phyloP scores from a whole-genome alignment of 2,888 invertebrate species.

The Ceriagrion tenellum region DNA sequence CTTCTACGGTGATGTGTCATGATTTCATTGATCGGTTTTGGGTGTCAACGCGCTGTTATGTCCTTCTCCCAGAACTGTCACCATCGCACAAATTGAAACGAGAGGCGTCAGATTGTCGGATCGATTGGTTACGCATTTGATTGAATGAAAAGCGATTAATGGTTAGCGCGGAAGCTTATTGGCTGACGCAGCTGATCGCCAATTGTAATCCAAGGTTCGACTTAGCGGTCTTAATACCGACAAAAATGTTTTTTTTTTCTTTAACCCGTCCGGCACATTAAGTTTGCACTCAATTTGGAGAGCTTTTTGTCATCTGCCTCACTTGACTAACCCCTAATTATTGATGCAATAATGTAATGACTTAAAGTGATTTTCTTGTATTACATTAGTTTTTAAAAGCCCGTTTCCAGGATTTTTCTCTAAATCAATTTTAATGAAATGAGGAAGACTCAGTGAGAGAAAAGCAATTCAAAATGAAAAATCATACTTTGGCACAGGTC shows the following conservation, averaged over 20 bases:
- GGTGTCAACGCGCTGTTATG: neutral
- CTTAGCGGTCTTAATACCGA: neutral
- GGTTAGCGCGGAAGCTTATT: conserved; percentile 1
- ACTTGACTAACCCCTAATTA: no score
- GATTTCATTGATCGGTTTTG: neutral
- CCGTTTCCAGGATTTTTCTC: no score
- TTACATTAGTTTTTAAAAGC: no score
- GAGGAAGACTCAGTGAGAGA: no score
- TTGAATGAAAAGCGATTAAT: conserved; percentile 4
- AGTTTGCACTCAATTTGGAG: neutral
- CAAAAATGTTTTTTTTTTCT: neutral
- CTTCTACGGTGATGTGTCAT: neutral
- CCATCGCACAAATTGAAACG: conserved; percentile 1
- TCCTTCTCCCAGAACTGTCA: neutral
- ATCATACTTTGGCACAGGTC: no score
- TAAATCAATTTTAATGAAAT: no score
- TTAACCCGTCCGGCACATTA: no score
- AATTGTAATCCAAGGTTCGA: neutral
- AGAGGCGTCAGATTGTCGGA: neutral
- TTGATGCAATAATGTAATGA: no score
- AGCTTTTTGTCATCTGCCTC: no score
- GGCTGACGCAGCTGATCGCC: neutral
- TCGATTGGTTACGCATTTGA: neutral
- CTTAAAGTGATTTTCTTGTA: no score
- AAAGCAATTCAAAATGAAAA: no score